Percentiles rank a stretch among this genome's conserved stretches.
phyloP scores from a whole-genome alignment of 1,140 invertebrate genomes.

The Aplysia californica region DNA sequence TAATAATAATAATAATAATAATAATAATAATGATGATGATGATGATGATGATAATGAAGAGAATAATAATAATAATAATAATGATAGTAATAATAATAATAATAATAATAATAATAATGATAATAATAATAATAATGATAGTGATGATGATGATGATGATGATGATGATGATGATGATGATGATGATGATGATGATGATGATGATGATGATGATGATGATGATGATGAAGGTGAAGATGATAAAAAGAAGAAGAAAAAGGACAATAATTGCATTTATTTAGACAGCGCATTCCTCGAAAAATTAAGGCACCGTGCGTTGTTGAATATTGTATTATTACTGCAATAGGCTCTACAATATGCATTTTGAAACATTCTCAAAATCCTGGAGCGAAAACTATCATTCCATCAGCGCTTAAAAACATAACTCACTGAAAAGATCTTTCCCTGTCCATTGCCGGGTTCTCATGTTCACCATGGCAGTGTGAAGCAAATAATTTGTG shows the following conservation, averaged over 20 bases:
- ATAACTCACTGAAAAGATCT: too few relatives aligned
- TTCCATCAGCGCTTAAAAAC: too few relatives aligned
- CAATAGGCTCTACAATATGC: too few relatives aligned
- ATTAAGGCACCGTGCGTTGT: too few relatives aligned
- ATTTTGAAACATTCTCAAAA: too few relatives aligned
- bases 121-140: neutral
- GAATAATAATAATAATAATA: neutral
- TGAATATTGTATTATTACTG: too few relatives aligned
- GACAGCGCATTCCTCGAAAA: neutral
- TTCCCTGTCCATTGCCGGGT: too few relatives aligned
- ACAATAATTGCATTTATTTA: neutral
- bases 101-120: neutral
- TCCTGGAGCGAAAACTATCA: too few relatives aligned
- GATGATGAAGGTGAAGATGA: neutral
- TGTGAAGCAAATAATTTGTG: too few relatives aligned
- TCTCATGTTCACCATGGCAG: too few relatives aligned
- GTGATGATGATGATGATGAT: neutral
- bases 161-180: neutral
- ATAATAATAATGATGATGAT: neutral
- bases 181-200: neutral
- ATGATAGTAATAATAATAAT: neutral
- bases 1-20: neutral
- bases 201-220: neutral
- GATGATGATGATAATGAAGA: neutral
- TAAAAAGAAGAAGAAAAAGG: neutral